Percentiles rank a stretch among this genome's conserved stretches.
Conservation (phyloP, 2,113 vertebrate species). For the chimpanzee (Pan troglodytes) region DNA sequence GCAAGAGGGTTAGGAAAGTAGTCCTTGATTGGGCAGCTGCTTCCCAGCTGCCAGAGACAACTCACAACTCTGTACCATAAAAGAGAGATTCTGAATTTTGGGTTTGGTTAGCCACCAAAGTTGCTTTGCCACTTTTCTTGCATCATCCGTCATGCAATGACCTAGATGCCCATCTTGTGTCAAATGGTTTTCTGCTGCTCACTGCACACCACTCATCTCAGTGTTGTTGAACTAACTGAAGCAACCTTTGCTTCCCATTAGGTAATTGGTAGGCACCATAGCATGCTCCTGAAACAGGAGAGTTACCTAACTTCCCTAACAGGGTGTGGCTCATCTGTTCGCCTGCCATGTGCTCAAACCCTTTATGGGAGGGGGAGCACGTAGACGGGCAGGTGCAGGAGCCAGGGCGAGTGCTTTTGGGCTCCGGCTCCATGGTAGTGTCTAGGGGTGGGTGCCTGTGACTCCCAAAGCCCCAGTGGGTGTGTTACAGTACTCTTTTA, state of each 20-base stretch:
- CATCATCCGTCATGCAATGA: not conserved
- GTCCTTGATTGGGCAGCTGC: not conserved
- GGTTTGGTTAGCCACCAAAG: not conserved
- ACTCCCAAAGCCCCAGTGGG: no score
- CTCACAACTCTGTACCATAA: not conserved
- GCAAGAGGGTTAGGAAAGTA: not conserved
- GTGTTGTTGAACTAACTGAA: not conserved
- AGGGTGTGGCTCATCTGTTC: no score
- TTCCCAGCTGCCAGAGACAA: not conserved
- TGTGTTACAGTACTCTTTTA: no score
- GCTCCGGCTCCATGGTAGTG: no score
- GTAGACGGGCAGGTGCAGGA: no score
- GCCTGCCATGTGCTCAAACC: no score
- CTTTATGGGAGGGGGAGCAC: no score
- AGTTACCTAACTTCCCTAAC: no score
- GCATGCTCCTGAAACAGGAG: no score
- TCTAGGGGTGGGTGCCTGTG: no score
- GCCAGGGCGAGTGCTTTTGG: no score
- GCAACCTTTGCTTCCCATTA: not conserved
- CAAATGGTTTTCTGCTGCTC: not conserved
- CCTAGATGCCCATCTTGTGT: not conserved
- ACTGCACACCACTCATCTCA: not conserved
- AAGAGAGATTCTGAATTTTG: slow-evolving; percentile 13
- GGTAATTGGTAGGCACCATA: not conserved
- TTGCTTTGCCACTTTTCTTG: slow-evolving; percentile 23